Base-by-base conservation (phyloP, 2,113 vertebrate species). In the Stigmatopora argus region DNA sequence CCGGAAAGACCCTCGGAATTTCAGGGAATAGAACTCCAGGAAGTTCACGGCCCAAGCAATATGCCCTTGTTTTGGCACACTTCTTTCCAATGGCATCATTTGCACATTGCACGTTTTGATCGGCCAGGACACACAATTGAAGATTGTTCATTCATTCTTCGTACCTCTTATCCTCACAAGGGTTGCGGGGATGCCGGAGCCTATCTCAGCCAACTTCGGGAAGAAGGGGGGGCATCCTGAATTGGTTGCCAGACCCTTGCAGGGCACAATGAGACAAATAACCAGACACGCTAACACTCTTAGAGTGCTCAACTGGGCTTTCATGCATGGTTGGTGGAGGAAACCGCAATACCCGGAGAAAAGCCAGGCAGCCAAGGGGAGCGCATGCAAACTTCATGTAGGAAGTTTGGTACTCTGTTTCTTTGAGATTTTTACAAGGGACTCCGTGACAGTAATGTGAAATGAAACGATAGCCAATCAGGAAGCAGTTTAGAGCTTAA, bases 1-100 rank as follows among this genome's bases (percentile, higher is more conserved):
- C 88, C 82, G 74, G 82, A 68, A 79, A 70, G 57, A 67, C 70
- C 83, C 74, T 75, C 64, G 58, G 79, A 86, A 88, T 88, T 80
- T 79, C 69, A 69, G 62, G 77, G 73, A 84, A 82, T 12, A 64
- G 59, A 78, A 67, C 74, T 84, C 77, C 72, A 73, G 83, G 71
- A 88, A 85, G 70, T 73, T 64, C 63, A 53, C 65, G 69, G 64
- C 73, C 31, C 18, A 51, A 38, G 63, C 47, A 49, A 7, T 64
- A 65, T 48, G 45, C 64, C 58, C 44, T 67, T 62, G 69, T 83
- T 78, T 81, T 56, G 56, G 45, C 78, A 71, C 44, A 52, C 34
- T 63, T 41, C 19, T 46, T 19, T 7, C 17, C 13, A 19, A 60
- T 26, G 64, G 45, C 62, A 66, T 67, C 21, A 56, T 56, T 31